Conservation (phyloP, 2,888 invertebrate species). For the Eristalinus aeneus region DNA sequence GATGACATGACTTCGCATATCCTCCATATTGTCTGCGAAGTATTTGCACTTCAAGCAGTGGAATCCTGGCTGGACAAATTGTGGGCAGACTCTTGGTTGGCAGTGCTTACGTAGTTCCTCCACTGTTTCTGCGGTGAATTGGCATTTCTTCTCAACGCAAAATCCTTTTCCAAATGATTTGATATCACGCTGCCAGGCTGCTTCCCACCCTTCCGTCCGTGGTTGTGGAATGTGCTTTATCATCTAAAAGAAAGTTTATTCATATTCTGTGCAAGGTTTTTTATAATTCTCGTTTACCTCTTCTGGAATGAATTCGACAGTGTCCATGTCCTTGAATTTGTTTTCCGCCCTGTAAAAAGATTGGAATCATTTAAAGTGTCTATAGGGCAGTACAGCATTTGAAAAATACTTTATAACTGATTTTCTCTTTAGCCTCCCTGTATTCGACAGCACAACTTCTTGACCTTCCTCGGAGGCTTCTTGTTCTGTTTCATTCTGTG, state of each 20-base stretch:
- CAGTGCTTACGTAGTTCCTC: slow-evolving; percentile 72
- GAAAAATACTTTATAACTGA: slow-evolving; percentile 76
- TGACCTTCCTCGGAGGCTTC: not conserved
- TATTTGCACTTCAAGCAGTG: slow-evolving; percentile 73
- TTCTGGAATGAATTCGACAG: slow-evolving; percentile 40
- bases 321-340: slow-evolving; percentile 75
- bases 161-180: slow-evolving; percentile 72
- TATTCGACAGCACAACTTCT: slow-evolving; percentile 66
- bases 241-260: slow-evolving; percentile 15
- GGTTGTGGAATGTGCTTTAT: slow-evolving; percentile 30
- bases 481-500: not conserved
- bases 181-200: slow-evolving; percentile 72
- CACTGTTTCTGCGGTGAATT: slow-evolving; percentile 74
- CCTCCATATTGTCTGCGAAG: slow-evolving; percentile 49
- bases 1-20: slow-evolving; percentile 66
- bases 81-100: slow-evolving; percentile 76
- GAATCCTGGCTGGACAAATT: slow-evolving; percentile 74
- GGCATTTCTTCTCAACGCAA: slow-evolving; percentile 77
- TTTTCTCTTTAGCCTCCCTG: slow-evolving; percentile 76
- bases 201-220: not conserved
- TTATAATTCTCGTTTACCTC: slow-evolving; percentile 16
- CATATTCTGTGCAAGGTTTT: not conserved
- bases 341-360: slow-evolving; percentile 75
- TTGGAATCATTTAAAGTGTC: not conserved
- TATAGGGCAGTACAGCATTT: not conserved